phyloP scores from a whole-genome alignment of 2,888 invertebrate genomes.

The Lymantria monacha region DNA sequence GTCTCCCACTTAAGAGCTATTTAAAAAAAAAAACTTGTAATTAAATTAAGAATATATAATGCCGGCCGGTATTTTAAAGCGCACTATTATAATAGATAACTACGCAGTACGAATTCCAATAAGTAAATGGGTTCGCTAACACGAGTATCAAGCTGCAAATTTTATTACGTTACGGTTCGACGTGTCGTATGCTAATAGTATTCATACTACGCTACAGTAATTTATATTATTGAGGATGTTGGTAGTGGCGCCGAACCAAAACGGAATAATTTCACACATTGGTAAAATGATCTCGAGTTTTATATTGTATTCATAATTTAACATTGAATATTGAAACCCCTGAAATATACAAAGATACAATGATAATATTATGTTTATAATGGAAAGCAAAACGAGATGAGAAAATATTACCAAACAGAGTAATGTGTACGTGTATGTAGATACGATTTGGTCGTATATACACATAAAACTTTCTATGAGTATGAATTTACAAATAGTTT shows the following conservation, averaged over 20 bases:
- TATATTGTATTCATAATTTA: neutral
- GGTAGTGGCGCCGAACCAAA: conserved; percentile 15
- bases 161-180: conserved; percentile 11
- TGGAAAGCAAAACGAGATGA: no score
- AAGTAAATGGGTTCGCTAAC: conserved; percentile 17
- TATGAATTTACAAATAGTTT: no score
- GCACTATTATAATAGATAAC: conserved; percentile 3
- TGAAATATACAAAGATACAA: no score
- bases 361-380: no score
- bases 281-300: neutral
- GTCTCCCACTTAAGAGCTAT: no score
- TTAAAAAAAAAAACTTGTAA: neutral
- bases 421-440: no score
- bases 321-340: neutral
- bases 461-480: no score
- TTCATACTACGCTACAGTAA: conserved; percentile 19
- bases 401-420: no score
- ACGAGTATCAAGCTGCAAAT: conserved; percentile 13
- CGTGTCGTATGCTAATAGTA: conserved; percentile 1
- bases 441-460: no score
- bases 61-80: neutral
- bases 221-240: conserved; percentile 19
- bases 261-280: conserved; percentile 10
- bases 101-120: conserved; percentile 29
- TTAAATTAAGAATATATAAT: neutral